Conservation (phyloP, 2,888 invertebrate genomes). For the Macrostomum cliftonense region DNA sequence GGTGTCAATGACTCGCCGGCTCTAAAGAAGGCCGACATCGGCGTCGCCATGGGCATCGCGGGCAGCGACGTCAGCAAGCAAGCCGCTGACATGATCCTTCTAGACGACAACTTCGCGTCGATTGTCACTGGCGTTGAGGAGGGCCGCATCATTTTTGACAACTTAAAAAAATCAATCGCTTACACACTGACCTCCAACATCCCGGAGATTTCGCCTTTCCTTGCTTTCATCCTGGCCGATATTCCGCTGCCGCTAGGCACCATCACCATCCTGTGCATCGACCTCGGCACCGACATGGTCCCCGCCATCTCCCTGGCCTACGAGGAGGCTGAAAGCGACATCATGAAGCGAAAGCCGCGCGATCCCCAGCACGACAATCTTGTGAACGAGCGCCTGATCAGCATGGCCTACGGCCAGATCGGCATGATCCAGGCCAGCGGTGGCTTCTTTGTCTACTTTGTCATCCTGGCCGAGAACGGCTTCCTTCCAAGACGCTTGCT, state of each 20-base stretch:
- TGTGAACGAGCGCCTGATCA: slow-evolving; percentile 86
- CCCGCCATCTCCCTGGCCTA: slow-evolving; percentile 80
- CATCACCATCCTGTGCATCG: slow-evolving; percentile 91
- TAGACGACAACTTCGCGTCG: slow-evolving; percentile 95
- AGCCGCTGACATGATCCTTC: slow-evolving; percentile 95
- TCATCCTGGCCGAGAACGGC: slow-evolving; percentile 98
- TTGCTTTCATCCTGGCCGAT: slow-evolving; percentile 81
- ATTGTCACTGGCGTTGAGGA: slow-evolving; percentile 71
- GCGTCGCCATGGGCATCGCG: slow-evolving; percentile 40
- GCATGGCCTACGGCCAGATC: slow-evolving; percentile 98
- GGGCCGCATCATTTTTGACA: slow-evolving; percentile 69
- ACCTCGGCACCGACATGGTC: slow-evolving; percentile 94
- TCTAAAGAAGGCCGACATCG: slow-evolving; percentile 54
- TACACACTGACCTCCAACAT: slow-evolving; percentile 91
- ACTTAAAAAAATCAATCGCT: slow-evolving; percentile 90
- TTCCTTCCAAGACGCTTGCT: slow-evolving; percentile 72
- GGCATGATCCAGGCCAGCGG: slow-evolving; percentile 99
- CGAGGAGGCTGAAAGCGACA: slow-evolving; percentile 73
- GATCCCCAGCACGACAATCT: slow-evolving; percentile 73
- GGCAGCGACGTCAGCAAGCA: slow-evolving; percentile 51
- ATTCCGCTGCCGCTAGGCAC: slow-evolving; percentile 85
- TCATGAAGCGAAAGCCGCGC: slow-evolving; percentile 77
- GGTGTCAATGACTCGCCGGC: slow-evolving; percentile 73
- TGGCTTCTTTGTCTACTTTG: slow-evolving; percentile 98
- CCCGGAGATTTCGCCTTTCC: slow-evolving; percentile 91